phyloP scores from a whole-genome alignment of 2,113 vertebrate genomes.

The Todiramphus chloris region DNA sequence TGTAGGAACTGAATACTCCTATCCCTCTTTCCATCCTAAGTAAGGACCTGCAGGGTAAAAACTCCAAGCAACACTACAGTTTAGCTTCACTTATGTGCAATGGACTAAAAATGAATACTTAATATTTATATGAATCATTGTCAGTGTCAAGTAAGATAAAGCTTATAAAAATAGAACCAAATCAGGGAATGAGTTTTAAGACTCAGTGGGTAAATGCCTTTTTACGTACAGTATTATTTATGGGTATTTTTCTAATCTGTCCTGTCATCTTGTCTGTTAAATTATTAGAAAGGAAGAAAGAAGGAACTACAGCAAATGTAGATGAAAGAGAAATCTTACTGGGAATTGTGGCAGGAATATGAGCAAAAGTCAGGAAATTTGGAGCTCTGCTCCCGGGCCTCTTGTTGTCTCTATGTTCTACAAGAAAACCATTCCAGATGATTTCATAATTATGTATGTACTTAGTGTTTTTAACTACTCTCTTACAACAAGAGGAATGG shows the following conservation, averaged over 20 bases:
- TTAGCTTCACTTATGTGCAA: constrained; percentile 28
- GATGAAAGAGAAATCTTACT: background rate
- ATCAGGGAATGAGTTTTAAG: constrained; percentile 33
- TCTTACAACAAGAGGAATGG: background rate
- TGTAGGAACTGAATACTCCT: background rate
- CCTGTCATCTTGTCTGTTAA: constrained; percentile 61
- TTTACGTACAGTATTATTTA: constrained; percentile 47
- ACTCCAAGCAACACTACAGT: background rate
- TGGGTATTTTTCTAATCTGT: constrained; percentile 57
- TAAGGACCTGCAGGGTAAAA: background rate
- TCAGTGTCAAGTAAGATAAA: constrained; percentile 60
- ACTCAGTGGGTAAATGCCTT: constrained; percentile 51
- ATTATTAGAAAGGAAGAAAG: constrained; percentile 51
- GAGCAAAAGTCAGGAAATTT: background rate
- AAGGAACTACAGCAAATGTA: background rate
- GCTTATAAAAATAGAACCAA: constrained; percentile 54
- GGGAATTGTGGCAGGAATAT: background rate
- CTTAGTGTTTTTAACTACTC: background rate
- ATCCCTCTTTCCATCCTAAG: background rate
- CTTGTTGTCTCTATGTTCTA: background rate
- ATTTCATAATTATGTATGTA: background rate
- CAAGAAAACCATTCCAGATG: background rate
- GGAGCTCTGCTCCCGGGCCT: background rate
- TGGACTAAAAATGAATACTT: constrained; percentile 57
- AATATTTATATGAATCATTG: constrained; percentile 68